Percentiles rank a stretch among this genome's conserved stretches.
Conservation (phyloP, 2,113 vertebrate genomes). For the Athene cunicularia region DNA sequence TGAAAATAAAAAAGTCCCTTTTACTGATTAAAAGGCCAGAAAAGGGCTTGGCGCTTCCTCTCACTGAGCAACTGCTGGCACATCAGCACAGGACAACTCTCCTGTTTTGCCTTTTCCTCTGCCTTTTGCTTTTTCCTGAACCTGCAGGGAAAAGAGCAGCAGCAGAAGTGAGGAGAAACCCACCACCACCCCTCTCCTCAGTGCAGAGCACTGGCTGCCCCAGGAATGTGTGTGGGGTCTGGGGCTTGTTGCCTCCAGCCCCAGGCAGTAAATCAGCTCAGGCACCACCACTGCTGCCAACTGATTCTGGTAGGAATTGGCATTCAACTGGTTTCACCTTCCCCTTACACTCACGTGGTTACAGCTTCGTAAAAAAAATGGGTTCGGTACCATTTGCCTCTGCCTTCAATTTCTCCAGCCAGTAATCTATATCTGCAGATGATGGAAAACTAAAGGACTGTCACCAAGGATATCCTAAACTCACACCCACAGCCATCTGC, state of each 20-base stretch:
- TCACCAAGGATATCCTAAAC: background rate
- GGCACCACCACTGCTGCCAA: background rate
- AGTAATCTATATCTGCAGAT: background rate
- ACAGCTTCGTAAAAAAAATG: background rate
- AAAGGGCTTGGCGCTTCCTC: background rate
- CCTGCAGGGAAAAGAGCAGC: background rate
- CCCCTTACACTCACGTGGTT: background rate
- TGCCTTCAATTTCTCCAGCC: background rate
- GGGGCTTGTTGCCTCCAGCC: background rate
- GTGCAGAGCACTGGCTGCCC: background rate
- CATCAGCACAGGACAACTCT: rapidly evolving
- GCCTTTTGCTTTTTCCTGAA: too few species aligned
- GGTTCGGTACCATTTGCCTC: background rate
- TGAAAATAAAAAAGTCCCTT: background rate
- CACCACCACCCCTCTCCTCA: rapidly evolving
- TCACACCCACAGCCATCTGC: rapidly evolving
- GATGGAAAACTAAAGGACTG: background rate
- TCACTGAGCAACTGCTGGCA: background rate
- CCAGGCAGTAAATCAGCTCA: background rate
- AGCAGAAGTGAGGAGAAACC: background rate
- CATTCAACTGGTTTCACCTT: background rate
- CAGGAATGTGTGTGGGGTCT: rapidly evolving
- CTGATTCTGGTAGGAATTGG: too few species aligned
- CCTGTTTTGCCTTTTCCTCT: background rate
- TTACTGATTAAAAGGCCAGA: background rate